Percentiles rank a stretch among this genome's conserved stretches.
Evolutionary conservation across 1,140 invertebrate genomes (phyloP).

Genomic region (Drosophila takahashii): DNA sequence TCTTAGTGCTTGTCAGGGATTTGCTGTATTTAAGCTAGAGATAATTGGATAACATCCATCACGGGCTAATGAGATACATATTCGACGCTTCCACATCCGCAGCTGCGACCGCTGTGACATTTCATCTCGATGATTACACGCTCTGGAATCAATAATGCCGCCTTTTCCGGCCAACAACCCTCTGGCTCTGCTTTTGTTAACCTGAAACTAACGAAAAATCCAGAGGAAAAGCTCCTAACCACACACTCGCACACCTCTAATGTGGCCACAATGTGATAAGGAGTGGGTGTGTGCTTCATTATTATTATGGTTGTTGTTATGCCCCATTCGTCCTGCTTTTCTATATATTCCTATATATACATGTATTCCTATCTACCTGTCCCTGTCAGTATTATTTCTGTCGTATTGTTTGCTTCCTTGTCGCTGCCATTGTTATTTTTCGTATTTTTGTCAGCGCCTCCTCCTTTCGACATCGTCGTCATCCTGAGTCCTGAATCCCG

Average conservation of each 20-base stretch:
- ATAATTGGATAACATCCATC: slow-evolving; percentile 51
- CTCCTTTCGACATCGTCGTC: slow-evolving; percentile 17
- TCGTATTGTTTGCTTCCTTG: slow-evolving; percentile 76
- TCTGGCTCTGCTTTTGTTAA: slow-evolving; percentile 68
- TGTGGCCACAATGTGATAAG: slow-evolving; percentile 40
- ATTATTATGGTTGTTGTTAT: slow-evolving; percentile 72
- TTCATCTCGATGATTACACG: slow-evolving; percentile 41
- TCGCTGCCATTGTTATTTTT: slow-evolving; percentile 70
- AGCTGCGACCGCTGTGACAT: slow-evolving; percentile 33
- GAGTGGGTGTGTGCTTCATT: slow-evolving; percentile 51
- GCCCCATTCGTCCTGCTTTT: slow-evolving; percentile 42
- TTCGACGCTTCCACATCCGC: slow-evolving; percentile 17
- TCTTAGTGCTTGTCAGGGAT: slow-evolving; percentile 4
- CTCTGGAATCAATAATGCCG: slow-evolving; percentile 23
- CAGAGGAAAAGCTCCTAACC: slow-evolving; percentile 25
- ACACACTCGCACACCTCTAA: slow-evolving; percentile 63
- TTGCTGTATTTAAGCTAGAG: slow-evolving; percentile 28
- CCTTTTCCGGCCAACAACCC: slow-evolving; percentile 22
- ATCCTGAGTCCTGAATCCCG: slow-evolving; percentile 10
- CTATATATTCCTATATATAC: background rate
- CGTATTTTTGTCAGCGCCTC: slow-evolving; percentile 38
- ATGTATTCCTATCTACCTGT: slow-evolving; percentile 16
- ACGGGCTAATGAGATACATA: slow-evolving; percentile 25
- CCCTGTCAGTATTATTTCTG: slow-evolving; percentile 65
- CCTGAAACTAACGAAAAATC: slow-evolving; percentile 74